A percentile compares a stretch with the other conserved stretches of the same genome.
phyloP scores from a whole-genome alignment of 2,888 invertebrate genomes.

The Lithosia quadra region DNA sequence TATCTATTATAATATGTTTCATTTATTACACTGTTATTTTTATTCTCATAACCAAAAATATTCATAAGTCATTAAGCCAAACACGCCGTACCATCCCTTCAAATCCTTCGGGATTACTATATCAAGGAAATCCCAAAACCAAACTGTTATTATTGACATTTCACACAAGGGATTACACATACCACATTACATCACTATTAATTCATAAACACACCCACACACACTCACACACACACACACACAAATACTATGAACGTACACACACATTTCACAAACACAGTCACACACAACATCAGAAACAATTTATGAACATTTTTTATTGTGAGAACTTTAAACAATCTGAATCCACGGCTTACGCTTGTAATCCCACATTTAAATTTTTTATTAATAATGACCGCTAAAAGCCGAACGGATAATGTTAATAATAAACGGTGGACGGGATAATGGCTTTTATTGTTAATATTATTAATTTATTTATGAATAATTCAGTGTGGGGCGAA shows the following conservation, averaged over 20 bases:
- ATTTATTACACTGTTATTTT: background rate
- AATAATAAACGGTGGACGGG: conserved; percentile 64
- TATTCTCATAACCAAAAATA: conserved; percentile 5
- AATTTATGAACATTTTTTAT: conserved; percentile 60
- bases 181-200: conserved; percentile 55
- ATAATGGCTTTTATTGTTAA: conserved; percentile 72
- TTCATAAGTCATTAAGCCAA: conserved; percentile 28
- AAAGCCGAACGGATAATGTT: conserved; percentile 63
- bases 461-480: conserved; percentile 82
- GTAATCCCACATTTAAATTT: conserved; percentile 83
- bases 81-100: conserved; percentile 24
- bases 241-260: conserved; percentile 23
- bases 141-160: conserved; percentile 57
- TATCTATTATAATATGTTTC: background rate
- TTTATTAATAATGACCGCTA: conserved; percentile 79
- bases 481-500: conserved; percentile 73
- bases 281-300: conserved; percentile 13
- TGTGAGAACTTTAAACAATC: conserved; percentile 82
- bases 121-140: conserved; percentile 44
- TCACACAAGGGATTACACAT: conserved; percentile 60
- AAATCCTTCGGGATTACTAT: conserved; percentile 37
- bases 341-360: conserved; percentile 73
- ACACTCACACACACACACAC: conserved; percentile 27
- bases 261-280: conserved; percentile 11
- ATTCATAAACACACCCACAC: conserved; percentile 46